Conservation (phyloP, 2,888 invertebrate genomes). For the Pachycephus smyrnensis region DNA sequence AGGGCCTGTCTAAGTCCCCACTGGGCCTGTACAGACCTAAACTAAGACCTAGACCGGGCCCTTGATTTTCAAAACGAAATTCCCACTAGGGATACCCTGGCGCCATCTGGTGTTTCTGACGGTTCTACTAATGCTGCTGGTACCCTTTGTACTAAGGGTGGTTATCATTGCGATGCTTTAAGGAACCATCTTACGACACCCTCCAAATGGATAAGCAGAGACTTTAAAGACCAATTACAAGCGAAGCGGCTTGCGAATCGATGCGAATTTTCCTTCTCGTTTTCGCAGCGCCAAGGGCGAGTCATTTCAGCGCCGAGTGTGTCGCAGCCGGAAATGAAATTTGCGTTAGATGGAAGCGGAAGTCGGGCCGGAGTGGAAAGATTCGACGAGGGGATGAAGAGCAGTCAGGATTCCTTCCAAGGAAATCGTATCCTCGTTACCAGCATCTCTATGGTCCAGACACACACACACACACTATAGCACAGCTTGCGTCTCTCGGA, state of each 20-base stretch:
- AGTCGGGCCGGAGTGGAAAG: not conserved
- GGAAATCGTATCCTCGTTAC: conserved; percentile 5
- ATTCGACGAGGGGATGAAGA: not conserved
- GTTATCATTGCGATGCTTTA: not conserved
- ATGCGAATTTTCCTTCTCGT: not conserved
- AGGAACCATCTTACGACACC: too few species aligned
- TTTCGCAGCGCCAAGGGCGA: not conserved
- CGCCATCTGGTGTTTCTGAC: not conserved
- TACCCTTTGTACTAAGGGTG: not conserved
- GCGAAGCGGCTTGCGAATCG: not conserved
- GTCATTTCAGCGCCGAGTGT: not conserved
- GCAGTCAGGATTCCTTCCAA: not conserved
- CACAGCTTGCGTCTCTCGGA: not conserved
- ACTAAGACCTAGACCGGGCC: not conserved
- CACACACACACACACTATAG: not conserved
- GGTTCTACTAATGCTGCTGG: not conserved
- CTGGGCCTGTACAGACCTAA: not conserved
- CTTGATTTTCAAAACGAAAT: not conserved
- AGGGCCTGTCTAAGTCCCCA: not conserved
- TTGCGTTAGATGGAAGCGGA: not conserved
- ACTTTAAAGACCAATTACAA: not conserved
- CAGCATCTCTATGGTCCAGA: not conserved
- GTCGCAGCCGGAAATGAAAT: not conserved
- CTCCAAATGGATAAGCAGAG: not conserved
- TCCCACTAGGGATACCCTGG: not conserved